Evolutionary conservation across 2,797 vertebrate genomes (phyloP).

Genomic region (Coracias cyanogaster): DNA sequence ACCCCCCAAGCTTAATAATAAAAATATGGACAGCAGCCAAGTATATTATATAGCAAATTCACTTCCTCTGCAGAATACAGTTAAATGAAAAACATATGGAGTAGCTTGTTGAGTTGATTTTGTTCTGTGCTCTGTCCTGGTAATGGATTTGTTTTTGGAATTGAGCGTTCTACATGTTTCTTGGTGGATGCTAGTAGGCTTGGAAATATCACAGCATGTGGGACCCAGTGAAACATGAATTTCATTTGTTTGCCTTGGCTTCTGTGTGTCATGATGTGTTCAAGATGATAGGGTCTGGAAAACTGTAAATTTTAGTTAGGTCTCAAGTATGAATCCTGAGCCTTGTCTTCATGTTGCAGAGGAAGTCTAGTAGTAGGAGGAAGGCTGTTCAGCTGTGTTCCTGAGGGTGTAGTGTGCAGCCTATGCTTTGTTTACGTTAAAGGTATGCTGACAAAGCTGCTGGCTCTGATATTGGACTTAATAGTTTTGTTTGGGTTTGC

Average conservation of each 20-base stretch:
- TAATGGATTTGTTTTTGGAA: conserved; percentile 77
- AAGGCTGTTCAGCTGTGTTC: conserved; percentile 29
- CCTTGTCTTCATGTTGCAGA: conserved; percentile 55
- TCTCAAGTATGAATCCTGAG: conserved; percentile 65
- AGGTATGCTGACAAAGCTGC: conserved; percentile 59
- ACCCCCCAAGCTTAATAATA: not conserved
- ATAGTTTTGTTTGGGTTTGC: conserved; percentile 48
- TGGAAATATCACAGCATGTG: conserved; percentile 79
- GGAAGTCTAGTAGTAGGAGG: conserved; percentile 63
- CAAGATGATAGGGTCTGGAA: conserved; percentile 78
- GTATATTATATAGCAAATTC: conserved; percentile 62
- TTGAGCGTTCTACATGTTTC: conserved; percentile 63
- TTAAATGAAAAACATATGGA: conserved; percentile 81
- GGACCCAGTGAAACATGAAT: conserved; percentile 78
- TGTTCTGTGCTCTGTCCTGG: conserved; percentile 63
- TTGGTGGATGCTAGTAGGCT: conserved; percentile 75
- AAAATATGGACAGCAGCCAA: conserved; percentile 60
- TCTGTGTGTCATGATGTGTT: conserved; percentile 83
- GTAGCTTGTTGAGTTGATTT: conserved; percentile 77
- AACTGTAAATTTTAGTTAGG: conserved; percentile 74
- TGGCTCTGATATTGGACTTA: conserved; percentile 42
- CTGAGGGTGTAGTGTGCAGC: conserved; percentile 19
- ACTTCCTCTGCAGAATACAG: conserved; percentile 72
- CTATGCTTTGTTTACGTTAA: conserved; percentile 62
- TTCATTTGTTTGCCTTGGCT: conserved; percentile 85